A percentile compares a stretch with the other conserved stretches of the same genome.
Evolutionary conservation across 2,113 vertebrate genomes (phyloP).

Genomic region (Cynoglossus semilaevis): DNA sequence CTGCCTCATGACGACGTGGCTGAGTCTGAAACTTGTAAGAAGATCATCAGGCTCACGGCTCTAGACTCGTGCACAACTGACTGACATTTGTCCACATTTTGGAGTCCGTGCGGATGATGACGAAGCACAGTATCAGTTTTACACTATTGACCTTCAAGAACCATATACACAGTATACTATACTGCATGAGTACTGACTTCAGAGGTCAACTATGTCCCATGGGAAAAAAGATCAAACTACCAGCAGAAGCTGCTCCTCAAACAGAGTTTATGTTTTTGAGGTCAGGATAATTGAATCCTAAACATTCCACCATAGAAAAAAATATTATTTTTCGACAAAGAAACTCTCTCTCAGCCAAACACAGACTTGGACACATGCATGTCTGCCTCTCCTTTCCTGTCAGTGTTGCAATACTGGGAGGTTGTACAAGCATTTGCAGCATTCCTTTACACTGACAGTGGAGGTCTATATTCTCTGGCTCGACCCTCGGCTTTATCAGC

Average conservation of each 20-base stretch:
- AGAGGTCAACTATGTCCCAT: no score
- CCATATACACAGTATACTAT: no score
- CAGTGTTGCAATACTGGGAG: slow-evolving; percentile 57
- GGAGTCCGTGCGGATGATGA: no score
- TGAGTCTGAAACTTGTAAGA: no score
- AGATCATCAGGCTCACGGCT: no score
- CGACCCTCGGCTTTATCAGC: slow-evolving; percentile 50
- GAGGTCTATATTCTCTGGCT: slow-evolving; percentile 22
- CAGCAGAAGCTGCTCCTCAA: background rate
- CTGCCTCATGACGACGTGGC: no score
- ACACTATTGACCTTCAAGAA: no score
- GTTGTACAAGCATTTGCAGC: slow-evolving; percentile 67
- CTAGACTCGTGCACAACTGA: no score
- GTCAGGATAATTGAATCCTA: background rate
- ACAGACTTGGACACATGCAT: slow-evolving; percentile 18
- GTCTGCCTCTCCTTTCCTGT: slow-evolving; percentile 15
- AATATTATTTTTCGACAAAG: background rate
- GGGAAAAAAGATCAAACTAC: no score
- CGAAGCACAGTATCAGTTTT: no score
- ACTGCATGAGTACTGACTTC: no score
- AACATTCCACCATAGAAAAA: slow-evolving; percentile 14
- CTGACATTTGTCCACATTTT: no score
- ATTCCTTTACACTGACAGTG: slow-evolving; percentile 59
- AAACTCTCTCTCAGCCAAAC: slow-evolving; percentile 5
- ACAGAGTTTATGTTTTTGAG: background rate